Evolutionary conservation across 2,888 invertebrate genomes (phyloP).

Genomic region (Andricus curvator): DNA sequence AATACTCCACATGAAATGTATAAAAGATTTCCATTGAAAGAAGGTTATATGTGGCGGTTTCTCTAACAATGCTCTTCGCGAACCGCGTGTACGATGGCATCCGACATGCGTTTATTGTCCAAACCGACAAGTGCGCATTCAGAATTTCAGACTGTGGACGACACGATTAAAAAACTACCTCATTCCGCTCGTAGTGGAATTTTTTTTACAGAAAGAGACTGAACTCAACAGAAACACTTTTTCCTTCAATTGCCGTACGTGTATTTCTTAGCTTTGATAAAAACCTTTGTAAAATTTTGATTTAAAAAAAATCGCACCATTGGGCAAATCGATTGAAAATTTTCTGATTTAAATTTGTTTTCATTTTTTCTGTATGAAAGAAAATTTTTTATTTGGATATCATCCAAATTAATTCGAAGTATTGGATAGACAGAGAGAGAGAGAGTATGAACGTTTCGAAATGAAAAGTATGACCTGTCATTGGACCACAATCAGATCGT

Average conservation of each 20-base stretch:
- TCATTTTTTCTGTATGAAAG: too few relatives aligned
- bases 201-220: background rate
- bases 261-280: too few relatives aligned
- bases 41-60: background rate
- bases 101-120: background rate
- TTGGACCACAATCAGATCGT: too few relatives aligned
- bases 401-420: too few relatives aligned
- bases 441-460: too few relatives aligned
- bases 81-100: background rate
- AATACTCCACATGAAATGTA: background rate
- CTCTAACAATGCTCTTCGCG: background rate
- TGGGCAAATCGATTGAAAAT: too few relatives aligned
- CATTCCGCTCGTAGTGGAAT: background rate
- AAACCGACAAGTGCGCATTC: conserved; percentile 2
- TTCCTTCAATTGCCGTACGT: background rate
- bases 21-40: background rate
- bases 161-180: background rate
- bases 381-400: too few relatives aligned
- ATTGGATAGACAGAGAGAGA: too few relatives aligned
- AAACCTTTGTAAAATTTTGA: too few relatives aligned
- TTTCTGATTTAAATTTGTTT: too few relatives aligned
- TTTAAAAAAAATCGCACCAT: too few relatives aligned
- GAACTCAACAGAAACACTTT: background rate
- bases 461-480: too few relatives aligned
- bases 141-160: background rate